Evolutionary conservation across 2,797 vertebrate species (phyloP).

Genomic region (Cetoscarus ocellatus): DNA sequence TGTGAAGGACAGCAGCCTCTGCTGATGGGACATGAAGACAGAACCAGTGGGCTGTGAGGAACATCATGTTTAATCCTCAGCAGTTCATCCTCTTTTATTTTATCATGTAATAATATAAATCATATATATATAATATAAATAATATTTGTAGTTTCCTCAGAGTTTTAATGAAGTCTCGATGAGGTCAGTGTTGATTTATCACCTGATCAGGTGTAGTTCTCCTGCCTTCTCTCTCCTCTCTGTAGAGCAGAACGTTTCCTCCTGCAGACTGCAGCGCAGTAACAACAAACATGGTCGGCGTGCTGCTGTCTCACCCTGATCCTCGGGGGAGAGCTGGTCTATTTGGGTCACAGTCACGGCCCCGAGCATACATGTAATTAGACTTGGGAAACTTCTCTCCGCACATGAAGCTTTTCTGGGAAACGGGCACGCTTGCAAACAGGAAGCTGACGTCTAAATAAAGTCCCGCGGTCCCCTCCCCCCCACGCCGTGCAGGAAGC

Average conservation of each 20-base stretch:
- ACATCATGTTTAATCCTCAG: too few relatives aligned
- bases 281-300: conserved; percentile 57
- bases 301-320: conserved; percentile 36
- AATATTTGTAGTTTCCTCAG: too few relatives aligned
- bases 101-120: too few relatives aligned
- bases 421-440: conserved; percentile 79
- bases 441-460: conserved; percentile 85
- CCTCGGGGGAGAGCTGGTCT: conserved; percentile 56
- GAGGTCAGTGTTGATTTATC: too few relatives aligned
- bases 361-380: conserved; percentile 78
- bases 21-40: too few relatives aligned
- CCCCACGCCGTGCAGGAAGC: conserved; percentile 61
- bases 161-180: too few relatives aligned
- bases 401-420: conserved; percentile 76
- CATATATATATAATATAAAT: too few relatives aligned
- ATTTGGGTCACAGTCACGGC: conserved; percentile 77
- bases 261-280: conserved; percentile 24
- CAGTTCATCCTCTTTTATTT: too few relatives aligned
- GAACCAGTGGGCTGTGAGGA: too few relatives aligned
- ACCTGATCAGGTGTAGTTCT: too few relatives aligned
- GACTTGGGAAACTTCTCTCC: conserved; percentile 77
- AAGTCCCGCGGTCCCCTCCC: conserved; percentile 51
- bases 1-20: too few relatives aligned
- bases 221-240: neutral
- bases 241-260: conserved; percentile 27